Evolutionary conservation across 2,113 vertebrate species (phyloP), one percentile per base, ranked within the genome.

Genomic region (Festucalex cinctus): DNA sequence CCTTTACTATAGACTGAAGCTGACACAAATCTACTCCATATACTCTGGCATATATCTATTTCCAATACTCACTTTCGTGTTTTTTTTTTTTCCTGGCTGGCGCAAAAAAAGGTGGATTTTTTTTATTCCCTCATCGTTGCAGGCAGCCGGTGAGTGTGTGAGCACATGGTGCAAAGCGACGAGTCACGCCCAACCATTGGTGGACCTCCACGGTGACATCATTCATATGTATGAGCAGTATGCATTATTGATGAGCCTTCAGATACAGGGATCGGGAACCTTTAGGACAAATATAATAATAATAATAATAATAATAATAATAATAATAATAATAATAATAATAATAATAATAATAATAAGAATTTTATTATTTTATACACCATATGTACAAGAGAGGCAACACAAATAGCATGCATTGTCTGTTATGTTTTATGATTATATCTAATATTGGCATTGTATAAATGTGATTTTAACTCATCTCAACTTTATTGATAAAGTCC

Each of bases 131-230:
- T 73, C 81, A 70, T 80, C 74, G 41, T 75, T 72, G 71, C 60
- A 43, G 61, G 66, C 58, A 74, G 60, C 78, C 78, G 74, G 81
- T 67, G 73, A 41, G 10, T 49, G 41, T 6, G n/a, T 41, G 72
- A 78, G 81, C 86, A 84, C 87, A 87, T 88, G 84, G 85, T 43
- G 79, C 66, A 69, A 73, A 65, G 73, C 61, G 67, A 67, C 68
- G 68, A 76, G 70, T 68, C 26, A 20, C 66, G 54, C 76, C 83
- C 70, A 84, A 81, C 86, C 85, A 83, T 65, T 60, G 66, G 80
- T 70, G 74, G 83, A 71, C 46, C 60, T 48, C 41, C 51, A 65
- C 48, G 75, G 88, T 90, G 79, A 90, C 88, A 88, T 90, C 86
- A 90, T 80, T 59, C 79, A 26, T 77, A 68, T 74, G 51, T 65